phyloP scores from a whole-genome alignment of 2,888 invertebrate species.

The Norana najaformis region DNA sequence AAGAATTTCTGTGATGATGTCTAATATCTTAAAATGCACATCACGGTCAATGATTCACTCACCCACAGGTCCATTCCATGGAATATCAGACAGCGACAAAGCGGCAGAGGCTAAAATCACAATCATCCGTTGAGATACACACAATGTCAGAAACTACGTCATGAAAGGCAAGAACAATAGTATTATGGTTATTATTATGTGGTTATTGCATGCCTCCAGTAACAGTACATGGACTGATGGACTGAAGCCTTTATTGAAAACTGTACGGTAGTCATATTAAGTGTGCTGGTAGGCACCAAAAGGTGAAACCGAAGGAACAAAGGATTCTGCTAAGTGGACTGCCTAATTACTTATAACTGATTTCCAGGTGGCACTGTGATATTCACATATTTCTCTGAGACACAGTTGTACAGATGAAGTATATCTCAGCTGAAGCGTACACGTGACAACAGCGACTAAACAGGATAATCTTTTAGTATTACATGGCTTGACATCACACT shows the following conservation, averaged over 20 bases:
- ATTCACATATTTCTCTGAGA: background rate
- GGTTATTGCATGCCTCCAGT: background rate
- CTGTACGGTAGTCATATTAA: too few species aligned
- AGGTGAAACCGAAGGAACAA: too few species aligned
- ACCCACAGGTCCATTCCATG: constrained; percentile 91
- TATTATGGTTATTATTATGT: too few species aligned
- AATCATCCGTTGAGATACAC: background rate
- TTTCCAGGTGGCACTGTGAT: too few species aligned
- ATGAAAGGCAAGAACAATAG: too few species aligned
- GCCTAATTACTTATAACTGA: background rate
- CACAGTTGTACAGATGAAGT: background rate
- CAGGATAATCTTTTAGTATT: background rate
- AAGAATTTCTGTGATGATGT: background rate
- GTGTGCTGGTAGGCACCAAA: too few species aligned
- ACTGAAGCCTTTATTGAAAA: background rate
- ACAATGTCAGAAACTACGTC: background rate
- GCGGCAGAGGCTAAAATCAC: constrained; percentile 79
- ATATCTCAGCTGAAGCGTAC: background rate
- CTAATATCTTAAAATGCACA: background rate
- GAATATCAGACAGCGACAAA: constrained; percentile 86
- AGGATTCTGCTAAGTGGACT: background rate
- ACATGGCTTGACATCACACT: background rate
- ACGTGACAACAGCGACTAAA: background rate
- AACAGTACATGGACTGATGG: background rate
- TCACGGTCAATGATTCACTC: constrained; percentile 40